Percentiles rank a stretch among this genome's conserved stretches.
phyloP scores from a whole-genome alignment of 2,888 invertebrate genomes.

The Tortrix viridana region DNA sequence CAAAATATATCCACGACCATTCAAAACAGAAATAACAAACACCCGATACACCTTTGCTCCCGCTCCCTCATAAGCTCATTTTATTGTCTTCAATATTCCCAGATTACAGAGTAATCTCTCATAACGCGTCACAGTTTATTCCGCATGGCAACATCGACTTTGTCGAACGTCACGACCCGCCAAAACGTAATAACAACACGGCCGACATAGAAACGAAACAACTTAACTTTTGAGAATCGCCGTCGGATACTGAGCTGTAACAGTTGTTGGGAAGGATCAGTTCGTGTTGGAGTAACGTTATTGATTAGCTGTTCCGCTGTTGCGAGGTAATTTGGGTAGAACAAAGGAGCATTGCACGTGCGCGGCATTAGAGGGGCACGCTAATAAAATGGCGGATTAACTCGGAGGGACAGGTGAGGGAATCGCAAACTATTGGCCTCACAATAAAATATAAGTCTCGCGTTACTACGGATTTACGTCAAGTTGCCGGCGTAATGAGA shows the following conservation, averaged over 20 bases:
- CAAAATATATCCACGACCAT: neutral
- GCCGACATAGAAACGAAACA: conserved; percentile 44
- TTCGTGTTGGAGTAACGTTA: conserved; percentile 39
- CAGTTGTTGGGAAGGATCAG: conserved; percentile 35
- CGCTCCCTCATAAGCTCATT: conserved; percentile 71
- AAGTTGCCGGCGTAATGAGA: conserved; percentile 53
- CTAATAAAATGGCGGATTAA: conserved; percentile 82
- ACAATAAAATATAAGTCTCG: conserved; percentile 60
- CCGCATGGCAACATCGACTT: conserved; percentile 82
- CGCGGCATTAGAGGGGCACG: conserved; percentile 69
- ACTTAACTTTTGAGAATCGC: conserved; percentile 42
- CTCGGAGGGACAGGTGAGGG: conserved; percentile 76
- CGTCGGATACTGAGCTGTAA: conserved; percentile 45
- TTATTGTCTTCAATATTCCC: conserved; percentile 84
- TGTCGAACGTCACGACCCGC: conserved; percentile 77
- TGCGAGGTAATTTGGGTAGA: conserved; percentile 65
- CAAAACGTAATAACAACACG: conserved; percentile 82
- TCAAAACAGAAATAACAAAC: conserved; percentile 57
- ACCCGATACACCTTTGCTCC: conserved; percentile 54
- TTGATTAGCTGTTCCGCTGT: conserved; percentile 45
- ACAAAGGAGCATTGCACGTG: conserved; percentile 79
- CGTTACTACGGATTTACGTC: conserved; percentile 65
- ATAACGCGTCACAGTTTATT: conserved; percentile 83
- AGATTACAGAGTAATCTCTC: conserved; percentile 82
- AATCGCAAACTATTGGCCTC: conserved; percentile 80